Evolutionary conservation across 92 coral and sea anemone genomes (phyloP).

Genomic region (Meandrina meandrites): DNA sequence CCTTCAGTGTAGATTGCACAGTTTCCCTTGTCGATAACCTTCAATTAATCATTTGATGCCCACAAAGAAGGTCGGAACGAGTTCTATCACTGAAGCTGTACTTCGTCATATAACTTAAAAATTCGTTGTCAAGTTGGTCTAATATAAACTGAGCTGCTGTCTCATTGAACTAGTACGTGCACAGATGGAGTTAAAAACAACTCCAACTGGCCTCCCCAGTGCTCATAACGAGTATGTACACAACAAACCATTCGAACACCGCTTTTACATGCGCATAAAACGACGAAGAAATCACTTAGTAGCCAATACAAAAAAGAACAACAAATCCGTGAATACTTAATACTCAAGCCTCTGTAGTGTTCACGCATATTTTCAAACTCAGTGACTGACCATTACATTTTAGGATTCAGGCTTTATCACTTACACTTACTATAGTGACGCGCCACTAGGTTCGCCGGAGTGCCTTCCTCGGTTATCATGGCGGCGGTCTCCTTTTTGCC

Average conservation of each 20-base stretch:
- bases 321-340: not conserved
- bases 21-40: conserved; percentile 25
- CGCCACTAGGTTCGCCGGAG: not conserved
- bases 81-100: not conserved
- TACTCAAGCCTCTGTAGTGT: not conserved
- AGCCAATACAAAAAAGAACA: not conserved
- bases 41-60: conserved; percentile 5
- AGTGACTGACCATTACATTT: not conserved
- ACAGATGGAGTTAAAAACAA: not conserved
- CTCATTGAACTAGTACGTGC: not conserved
- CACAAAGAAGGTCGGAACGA: not conserved
- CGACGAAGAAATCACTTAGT: not conserved
- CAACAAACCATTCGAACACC: not conserved
- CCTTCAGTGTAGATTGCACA: not conserved
- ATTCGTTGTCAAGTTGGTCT: not conserved
- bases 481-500: not conserved
- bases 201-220: not conserved
- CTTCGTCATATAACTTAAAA: not conserved
- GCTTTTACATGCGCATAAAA: not conserved
- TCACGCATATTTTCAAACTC: not conserved
- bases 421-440: conserved; percentile 8
- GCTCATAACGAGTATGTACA: not conserved
- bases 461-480: not conserved
- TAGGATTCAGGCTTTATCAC: not conserved
- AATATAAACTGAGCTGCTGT: not conserved